Evolutionary conservation across 1,140 invertebrate genomes (phyloP), one percentile per base, ranked within the genome.

Genomic region (Cephus cinctus): DNA sequence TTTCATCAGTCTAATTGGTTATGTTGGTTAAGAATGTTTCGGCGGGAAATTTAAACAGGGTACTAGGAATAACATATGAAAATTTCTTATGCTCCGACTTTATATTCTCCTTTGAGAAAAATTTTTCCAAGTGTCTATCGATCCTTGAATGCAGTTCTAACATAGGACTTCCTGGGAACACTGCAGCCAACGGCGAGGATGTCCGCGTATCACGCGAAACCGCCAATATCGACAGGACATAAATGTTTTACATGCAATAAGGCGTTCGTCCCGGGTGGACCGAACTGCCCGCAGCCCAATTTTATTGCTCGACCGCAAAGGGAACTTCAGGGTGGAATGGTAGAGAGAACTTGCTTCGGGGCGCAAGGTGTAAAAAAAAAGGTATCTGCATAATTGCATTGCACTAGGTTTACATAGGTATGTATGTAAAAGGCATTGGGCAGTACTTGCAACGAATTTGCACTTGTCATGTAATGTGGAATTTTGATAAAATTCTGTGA

Each of bases 181-280:
- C 11, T 11, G 9, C 16, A 38, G 11, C 5, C 15, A 42, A 48
- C 11, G 15, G 36, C 40, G 47, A 12, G 25, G n/a, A 30, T 30
- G 12, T 30, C 27, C 27, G 12, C 27, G 27, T n/a, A n/a, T n/a
- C n/a, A n/a, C 52, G 52, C 20, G 50, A 49, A 15, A 56, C 56
- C 45, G 61, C 61, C 70, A 73, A 73, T 73, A 73, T 71, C 69
- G 52, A 59, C 61, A 45, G 59, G 49, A 61, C 69, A 71, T 71
- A 71, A 73, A 73, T 73, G 69, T 73, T 73, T 73, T 71, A 71
- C 71, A 73, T 71, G 69, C 69, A 73, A 73, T 73, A 73, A 71
- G 70, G 69, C 58, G 61, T 59, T 59, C 45, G 67, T 55, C 62
- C 56, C 67, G 65, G 67, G 63, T 73, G 69, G 63, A 57, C 65